These are phyloP conservation scores for Stercorarius parasiticus DNA, from an alignment of 2,113 vertebrate genomes.

Conservation along the genomic window DNA sequence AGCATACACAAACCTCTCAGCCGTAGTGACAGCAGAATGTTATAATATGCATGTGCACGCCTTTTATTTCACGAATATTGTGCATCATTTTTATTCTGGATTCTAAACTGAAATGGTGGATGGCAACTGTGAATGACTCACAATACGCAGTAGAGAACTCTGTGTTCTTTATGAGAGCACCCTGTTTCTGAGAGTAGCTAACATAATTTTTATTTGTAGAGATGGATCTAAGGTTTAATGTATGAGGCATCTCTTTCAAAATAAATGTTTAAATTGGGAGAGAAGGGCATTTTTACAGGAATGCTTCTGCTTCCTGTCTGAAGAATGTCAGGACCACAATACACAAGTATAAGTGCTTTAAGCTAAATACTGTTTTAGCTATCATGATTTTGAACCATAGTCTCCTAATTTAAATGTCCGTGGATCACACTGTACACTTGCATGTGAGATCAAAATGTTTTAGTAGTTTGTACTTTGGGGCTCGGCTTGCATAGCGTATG, in stretches of 20 bases:
- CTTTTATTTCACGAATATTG: background rate
- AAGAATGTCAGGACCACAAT: background rate
- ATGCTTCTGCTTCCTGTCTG: background rate
- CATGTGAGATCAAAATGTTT: background rate
- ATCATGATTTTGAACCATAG: background rate
- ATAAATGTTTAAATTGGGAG: background rate
- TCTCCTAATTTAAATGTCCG: background rate
- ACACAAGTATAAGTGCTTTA: background rate
- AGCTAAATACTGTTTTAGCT: background rate
- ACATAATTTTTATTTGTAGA: background rate
- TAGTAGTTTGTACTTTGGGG: background rate
- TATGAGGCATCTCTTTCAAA: background rate
- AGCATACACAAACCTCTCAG: background rate
- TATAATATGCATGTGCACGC: background rate
- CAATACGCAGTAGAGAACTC: fast-evolving
- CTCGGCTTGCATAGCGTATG: background rate
- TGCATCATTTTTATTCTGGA: background rate
- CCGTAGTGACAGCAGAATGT: background rate
- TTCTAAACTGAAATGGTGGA: background rate
- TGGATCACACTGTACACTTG: background rate
- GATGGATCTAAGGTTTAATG: background rate
- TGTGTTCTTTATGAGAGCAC: fast-evolving
- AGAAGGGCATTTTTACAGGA: background rate
- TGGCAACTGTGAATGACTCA: background rate
- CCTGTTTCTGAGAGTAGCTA: background rate